phyloP scores from a whole-genome alignment of 2,888 invertebrate species.

The Iselma pallidipennis region DNA sequence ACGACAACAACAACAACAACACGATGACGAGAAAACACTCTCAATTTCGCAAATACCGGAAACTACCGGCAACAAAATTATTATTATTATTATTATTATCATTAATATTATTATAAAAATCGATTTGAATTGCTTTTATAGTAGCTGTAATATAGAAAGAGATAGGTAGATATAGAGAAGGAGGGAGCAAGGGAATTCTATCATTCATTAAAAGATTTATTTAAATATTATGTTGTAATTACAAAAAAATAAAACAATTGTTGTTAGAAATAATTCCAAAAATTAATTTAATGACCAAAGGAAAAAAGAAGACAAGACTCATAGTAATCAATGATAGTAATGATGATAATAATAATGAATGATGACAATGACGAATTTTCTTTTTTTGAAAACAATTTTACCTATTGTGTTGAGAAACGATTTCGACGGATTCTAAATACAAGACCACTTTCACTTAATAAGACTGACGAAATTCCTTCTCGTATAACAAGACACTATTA shows the following conservation, averaged over 20 bases:
- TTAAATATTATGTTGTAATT: too few species aligned
- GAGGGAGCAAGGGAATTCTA: too few species aligned
- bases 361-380: background rate
- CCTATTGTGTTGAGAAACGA: background rate
- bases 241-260: too few species aligned
- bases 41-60: conserved; percentile 56
- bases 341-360: too few species aligned
- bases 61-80: conserved; percentile 28
- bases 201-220: too few species aligned
- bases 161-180: background rate
- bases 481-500: background rate
- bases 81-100: conserved; percentile 5
- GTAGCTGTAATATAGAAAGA: background rate
- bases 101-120: background rate
- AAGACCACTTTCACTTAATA: conserved; percentile 8
- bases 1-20: background rate
- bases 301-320: too few species aligned
- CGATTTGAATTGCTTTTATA: background rate
- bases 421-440: background rate
- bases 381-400: background rate
- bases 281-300: too few species aligned
- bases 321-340: too few species aligned
- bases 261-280: too few species aligned
- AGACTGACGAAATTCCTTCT: conserved; percentile 10
- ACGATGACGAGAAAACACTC: conserved; percentile 43